Evolutionary conservation across 2,113 vertebrate species (phyloP).

Genomic region (Rattus norvegicus): GRCr8 NC_086032.1:36264001-36264500

Average conservation of each 20-base stretch:
- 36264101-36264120: conserved; percentile 33
- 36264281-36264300: background rate
- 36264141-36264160: conserved; percentile 22
- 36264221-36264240: conserved; percentile 14
- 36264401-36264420: conserved; percentile 85
- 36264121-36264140: conserved; percentile 21
- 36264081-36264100: conserved; percentile 3
- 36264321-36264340: conserved; percentile 21
- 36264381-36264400: conserved; percentile 55
- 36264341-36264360: conserved; percentile 34
- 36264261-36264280: conserved; percentile 47
- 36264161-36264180: conserved; percentile 48
- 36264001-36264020: background rate
- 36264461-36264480: conserved; percentile 32
- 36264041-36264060: background rate
- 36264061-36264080: conserved; percentile 34
- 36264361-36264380: conserved; percentile 17
- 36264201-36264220: conserved; percentile 48
- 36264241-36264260: conserved; percentile 31
- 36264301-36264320: background rate
- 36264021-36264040: conserved; percentile 8
- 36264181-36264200: conserved; percentile 30
- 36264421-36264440: conserved; percentile 86
- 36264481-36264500: conserved; percentile 11
- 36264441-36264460: conserved; percentile 88